A percentile compares a stretch with the other conserved stretches of the same genome.
Conservation (phyloP, 2,113 vertebrate species). For the Bungarus multicinctus region DNA sequence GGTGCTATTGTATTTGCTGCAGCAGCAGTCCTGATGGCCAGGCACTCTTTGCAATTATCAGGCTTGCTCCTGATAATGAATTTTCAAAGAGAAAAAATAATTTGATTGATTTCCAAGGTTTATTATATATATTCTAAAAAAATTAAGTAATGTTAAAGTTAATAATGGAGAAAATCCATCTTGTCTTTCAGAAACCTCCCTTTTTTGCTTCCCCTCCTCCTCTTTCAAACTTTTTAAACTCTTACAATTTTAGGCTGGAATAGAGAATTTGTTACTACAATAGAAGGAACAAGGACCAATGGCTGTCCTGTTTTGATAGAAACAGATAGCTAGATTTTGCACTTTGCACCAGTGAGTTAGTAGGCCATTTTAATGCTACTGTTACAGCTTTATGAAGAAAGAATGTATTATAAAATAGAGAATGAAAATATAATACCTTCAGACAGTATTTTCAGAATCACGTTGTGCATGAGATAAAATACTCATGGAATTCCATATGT, state of each 20-base stretch:
- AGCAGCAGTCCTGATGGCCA: constrained; percentile 20
- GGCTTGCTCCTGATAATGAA: not conserved
- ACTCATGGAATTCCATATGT: not conserved
- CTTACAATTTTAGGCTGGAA: not conserved
- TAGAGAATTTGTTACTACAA: not conserved
- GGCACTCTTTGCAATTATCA: constrained; percentile 10
- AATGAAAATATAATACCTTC: not conserved
- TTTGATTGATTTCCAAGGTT: constrained; percentile 26
- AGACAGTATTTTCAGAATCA: not conserved
- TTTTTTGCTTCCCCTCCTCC: not conserved
- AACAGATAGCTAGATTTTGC: not conserved
- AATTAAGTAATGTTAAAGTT: constrained; percentile 14
- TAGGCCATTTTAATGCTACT: not conserved
- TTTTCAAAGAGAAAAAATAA: not conserved
- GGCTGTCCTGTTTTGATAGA: not conserved
- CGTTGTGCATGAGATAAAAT: not conserved
- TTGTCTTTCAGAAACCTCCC: not conserved
- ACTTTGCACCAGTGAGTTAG: not conserved
- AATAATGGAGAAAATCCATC: not conserved
- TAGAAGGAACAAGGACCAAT: not conserved
- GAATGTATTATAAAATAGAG: not conserved
- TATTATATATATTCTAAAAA: constrained; percentile 7
- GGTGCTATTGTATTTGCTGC: constrained; percentile 38
- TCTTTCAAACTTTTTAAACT: not conserved
- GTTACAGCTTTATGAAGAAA: not conserved